Conservation (phyloP, 2,113 vertebrate genomes). For the Microcebus murinus region DNA sequence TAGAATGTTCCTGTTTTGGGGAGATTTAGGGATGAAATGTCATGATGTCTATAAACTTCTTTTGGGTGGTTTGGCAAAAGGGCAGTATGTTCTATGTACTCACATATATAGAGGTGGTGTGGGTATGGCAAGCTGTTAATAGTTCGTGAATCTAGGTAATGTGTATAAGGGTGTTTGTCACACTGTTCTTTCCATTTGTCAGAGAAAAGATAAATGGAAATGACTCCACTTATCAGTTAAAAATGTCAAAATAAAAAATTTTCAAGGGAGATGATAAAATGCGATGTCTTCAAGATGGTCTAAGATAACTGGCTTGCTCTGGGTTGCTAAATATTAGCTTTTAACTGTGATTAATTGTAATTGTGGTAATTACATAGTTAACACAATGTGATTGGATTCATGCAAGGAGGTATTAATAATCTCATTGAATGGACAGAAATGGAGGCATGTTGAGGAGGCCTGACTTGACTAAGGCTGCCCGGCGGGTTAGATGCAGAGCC, state of each 20-base stretch:
- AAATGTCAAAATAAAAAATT: neutral
- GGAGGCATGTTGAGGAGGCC: neutral
- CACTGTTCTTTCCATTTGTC: neutral
- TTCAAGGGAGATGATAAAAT: neutral
- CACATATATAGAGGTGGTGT: neutral
- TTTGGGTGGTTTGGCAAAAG: neutral
- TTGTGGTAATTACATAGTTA: neutral
- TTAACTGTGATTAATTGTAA: neutral
- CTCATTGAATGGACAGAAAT: neutral
- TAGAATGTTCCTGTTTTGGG: neutral
- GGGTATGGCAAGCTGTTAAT: neutral
- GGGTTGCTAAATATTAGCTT: neutral
- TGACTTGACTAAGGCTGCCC: neutral
- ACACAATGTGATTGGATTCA: neutral
- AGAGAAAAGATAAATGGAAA: slow-evolving; percentile 8
- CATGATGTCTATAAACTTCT: neutral
- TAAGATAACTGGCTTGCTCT: neutral
- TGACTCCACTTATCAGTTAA: neutral
- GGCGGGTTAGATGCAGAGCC: neutral
- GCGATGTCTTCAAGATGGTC: neutral
- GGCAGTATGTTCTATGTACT: neutral
- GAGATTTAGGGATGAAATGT: neutral
- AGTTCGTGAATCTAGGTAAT: neutral
- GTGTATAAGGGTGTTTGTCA: neutral
- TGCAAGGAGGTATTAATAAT: neutral